Evolutionary conservation across 2,113 vertebrate species (phyloP).

Genomic region (Lanius ludovicianus): DNA sequence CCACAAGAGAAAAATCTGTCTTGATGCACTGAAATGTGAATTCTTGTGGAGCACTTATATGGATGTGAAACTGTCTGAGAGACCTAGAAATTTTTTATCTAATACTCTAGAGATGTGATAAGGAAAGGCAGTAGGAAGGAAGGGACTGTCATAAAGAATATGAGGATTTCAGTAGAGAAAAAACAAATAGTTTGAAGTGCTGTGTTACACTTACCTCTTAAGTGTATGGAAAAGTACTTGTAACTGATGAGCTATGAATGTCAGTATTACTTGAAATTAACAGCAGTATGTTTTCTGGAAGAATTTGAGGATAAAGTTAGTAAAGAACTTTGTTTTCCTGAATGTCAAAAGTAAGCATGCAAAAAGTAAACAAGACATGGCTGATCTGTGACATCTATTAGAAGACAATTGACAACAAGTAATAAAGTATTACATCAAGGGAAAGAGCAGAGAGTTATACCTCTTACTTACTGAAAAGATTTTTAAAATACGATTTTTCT

Average conservation of each 20-base stretch:
- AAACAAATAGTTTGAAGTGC: not conserved
- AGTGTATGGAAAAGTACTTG: not conserved
- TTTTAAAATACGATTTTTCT: not conserved
- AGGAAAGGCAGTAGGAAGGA: not conserved
- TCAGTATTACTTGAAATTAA: not conserved
- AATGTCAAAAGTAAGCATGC: not conserved
- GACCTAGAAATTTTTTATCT: not conserved
- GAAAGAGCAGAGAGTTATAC: not conserved
- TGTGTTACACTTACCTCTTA: accelerated
- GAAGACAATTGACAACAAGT: not conserved
- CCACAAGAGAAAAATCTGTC: not conserved
- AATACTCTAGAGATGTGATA: not conserved
- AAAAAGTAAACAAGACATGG: not conserved
- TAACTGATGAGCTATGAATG: not conserved
- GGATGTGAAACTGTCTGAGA: not conserved
- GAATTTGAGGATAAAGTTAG: not conserved
- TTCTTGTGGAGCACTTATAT: not conserved
- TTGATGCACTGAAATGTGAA: not conserved
- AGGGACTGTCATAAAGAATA: not conserved
- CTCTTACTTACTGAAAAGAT: not conserved
- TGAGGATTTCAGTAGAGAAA: not conserved
- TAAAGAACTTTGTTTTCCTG: not conserved
- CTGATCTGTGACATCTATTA: not conserved
- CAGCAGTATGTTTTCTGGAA: not conserved
- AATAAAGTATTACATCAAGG: not conserved